Conservation (phyloP, 64 coral and sea anemone species). For the Porites lutea region DNA sequence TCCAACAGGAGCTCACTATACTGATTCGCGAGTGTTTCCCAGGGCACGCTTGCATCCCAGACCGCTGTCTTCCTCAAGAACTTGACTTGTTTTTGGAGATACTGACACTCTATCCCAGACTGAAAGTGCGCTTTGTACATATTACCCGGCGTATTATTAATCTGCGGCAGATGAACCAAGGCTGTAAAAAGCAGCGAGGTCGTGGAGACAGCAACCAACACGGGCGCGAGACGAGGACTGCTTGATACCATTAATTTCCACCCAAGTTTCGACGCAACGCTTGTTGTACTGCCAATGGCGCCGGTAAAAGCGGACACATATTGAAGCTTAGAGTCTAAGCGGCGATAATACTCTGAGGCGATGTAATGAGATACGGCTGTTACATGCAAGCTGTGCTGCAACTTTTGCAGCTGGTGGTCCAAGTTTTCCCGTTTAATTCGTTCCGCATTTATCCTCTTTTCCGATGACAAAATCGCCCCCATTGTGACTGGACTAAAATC, state of each 20-base stretch:
- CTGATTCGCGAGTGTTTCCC: background rate
- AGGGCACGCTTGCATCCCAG: background rate
- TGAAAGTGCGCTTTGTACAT: conserved; percentile 2
- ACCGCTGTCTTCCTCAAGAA: background rate
- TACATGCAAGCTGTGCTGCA: conserved; percentile 41
- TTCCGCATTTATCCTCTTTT: background rate
- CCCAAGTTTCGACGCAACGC: background rate
- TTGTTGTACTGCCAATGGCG: background rate
- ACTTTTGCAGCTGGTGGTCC: background rate
- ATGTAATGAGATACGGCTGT: background rate
- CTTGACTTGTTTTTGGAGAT: background rate
- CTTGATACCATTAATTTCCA: background rate
- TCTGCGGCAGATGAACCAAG: background rate
- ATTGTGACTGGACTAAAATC: background rate
- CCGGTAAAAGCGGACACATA: background rate
- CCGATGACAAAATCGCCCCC: background rate
- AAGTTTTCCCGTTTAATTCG: conserved; percentile 23
- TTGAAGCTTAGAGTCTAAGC: background rate
- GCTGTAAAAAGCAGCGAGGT: background rate
- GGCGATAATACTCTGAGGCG: conserved; percentile 7
- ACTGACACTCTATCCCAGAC: conserved; percentile 10
- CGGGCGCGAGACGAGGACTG: background rate
- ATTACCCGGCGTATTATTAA: background rate
- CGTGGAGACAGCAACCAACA: background rate
- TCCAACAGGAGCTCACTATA: background rate